phyloP scores from a whole-genome alignment of 1,140 invertebrate species.

The Sitodiplosis mosellana region DNA sequence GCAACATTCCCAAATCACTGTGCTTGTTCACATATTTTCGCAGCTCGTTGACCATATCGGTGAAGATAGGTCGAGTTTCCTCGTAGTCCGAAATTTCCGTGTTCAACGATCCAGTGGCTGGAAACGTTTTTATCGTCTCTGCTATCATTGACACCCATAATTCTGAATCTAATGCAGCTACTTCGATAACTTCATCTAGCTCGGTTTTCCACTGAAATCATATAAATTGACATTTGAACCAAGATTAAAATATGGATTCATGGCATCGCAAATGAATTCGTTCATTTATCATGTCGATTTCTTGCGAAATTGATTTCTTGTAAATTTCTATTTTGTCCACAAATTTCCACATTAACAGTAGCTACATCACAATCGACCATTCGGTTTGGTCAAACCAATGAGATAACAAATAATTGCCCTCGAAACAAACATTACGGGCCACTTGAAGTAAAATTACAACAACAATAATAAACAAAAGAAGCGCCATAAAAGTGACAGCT shows the following conservation, averaged over 20 bases:
- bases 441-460: too few relatives aligned
- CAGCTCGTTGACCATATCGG: constrained; percentile 74
- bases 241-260: neutral
- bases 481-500: neutral
- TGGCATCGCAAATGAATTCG: neutral
- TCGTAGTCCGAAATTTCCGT: constrained; percentile 65
- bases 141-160: constrained; percentile 94
- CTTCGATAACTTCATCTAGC: constrained; percentile 82
- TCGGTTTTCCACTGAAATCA: constrained; percentile 72
- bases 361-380: too few relatives aligned
- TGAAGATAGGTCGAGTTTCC: constrained; percentile 75
- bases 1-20: constrained; percentile 69
- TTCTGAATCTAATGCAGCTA: constrained; percentile 78
- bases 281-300: too few relatives aligned
- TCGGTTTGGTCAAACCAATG: too few relatives aligned
- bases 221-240: constrained; percentile 8
- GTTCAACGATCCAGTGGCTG: constrained; percentile 71
- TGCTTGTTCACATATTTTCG: constrained; percentile 71
- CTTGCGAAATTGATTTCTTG: too few relatives aligned
- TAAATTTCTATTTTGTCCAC: too few relatives aligned
- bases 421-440: too few relatives aligned
- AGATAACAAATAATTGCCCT: too few relatives aligned
- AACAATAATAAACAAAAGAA: neutral
- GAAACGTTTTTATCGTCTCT: constrained; percentile 86
- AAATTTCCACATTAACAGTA: too few relatives aligned